These are phyloP conservation scores for Eleutherodactylus coqui DNA, from an alignment of 2,797 vertebrate genomes.

Conservation along the genomic window DNA sequence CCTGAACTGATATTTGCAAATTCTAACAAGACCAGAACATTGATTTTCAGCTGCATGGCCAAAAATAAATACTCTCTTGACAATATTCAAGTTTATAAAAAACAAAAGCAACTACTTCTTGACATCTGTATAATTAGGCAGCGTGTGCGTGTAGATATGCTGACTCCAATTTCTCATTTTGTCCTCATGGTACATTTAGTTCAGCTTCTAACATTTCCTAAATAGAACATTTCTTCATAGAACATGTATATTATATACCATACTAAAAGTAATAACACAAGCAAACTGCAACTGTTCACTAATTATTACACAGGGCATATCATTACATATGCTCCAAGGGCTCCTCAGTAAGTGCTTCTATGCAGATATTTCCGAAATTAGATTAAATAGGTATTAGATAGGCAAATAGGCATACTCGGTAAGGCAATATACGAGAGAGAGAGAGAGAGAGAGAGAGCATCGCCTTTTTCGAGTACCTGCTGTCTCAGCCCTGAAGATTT, in stretches of 20 bases:
- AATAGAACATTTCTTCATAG: neutral
- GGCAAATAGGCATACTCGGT: no score
- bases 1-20: slow-evolving; percentile 14
- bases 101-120: slow-evolving; percentile 22
- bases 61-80: slow-evolving; percentile 37
- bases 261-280: neutral
- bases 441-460: no score
- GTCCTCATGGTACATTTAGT: slow-evolving; percentile 13
- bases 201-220: neutral
- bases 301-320: neutral
- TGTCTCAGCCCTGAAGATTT: no score
- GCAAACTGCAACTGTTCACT: neutral
- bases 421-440: no score
- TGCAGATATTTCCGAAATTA: no score
- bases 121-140: slow-evolving; percentile 40
- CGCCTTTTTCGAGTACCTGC: no score
- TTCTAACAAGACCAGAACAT: slow-evolving; percentile 22
- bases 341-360: neutral
- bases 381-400: no score
- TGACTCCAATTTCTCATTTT: slow-evolving; percentile 34
- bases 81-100: slow-evolving; percentile 24
- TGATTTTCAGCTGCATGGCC: slow-evolving; percentile 6
- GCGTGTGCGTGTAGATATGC: neutral
- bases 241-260: neutral
- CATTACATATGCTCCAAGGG: neutral